Base-by-base conservation (phyloP, 1,140 invertebrate species). In the Penaeus chinensis region DNA sequence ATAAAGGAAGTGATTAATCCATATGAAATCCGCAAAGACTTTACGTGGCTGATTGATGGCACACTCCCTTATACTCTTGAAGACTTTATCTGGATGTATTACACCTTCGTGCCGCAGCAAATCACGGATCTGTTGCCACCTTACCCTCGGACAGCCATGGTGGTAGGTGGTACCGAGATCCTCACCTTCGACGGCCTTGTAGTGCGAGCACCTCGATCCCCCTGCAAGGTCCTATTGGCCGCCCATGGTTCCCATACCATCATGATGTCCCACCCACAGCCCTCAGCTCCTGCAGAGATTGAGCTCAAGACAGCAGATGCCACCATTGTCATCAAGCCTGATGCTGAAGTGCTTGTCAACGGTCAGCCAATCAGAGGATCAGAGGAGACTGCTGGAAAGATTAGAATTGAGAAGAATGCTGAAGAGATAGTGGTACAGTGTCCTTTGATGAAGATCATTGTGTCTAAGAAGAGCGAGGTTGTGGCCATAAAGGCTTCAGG, bases 161-260 rank as follows among this genome's bases (percentile, higher is more conserved):
- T 87, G 18, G 81, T 87, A 2, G 60, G 18, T 1, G 86, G 74
- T 62, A 87, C 80, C 16, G 86, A 87, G 86, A 62, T 87, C 42
- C 80, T 87, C 22, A 87, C 86, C 71, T 87, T 87, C 27, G 86
- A 87, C 42, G 86, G 86, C 42, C 69, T 61, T 63, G 37, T 83
- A 10, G 80, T 87, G 22, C 80, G 86, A 24, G 63, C 60, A n/a
- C 86, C 86, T 60, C 86, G 69, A 24, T 83, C 80, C 63, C 80
- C 66, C n/a, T 87, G 86, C 47, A 66, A 83, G 74, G 86, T 87
- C 18, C 63, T 87, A 8, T 62, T 87, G 54, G 54, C 81, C 54
- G 47, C 74, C n/a, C 61, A 62, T 22, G 61, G 22, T 8, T 27
- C 62, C 62, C 42, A 37, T 19, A 47, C 22, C 42, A 27, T 87